Evolutionary conservation across 2,113 vertebrate species (phyloP), one percentile per base, ranked within the genome.

Genomic region (Beaufortia kweichowensis): DNA sequence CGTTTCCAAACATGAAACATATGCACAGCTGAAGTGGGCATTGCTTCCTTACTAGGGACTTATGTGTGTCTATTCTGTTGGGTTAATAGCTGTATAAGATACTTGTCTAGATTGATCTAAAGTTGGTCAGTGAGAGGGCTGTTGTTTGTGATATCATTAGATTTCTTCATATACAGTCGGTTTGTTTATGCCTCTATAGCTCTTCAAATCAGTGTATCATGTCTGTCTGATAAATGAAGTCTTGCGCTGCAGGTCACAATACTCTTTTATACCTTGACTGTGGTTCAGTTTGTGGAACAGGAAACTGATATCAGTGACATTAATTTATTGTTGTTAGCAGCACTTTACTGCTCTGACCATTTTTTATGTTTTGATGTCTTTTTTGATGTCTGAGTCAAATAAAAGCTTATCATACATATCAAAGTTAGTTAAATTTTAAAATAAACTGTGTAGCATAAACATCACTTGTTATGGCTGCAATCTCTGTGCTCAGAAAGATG

Each of bases 391-490:
- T 0, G 14, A 46, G 21, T 67, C 65, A 50, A 15, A 60, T 21
- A 15, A 46, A 50, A 21, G 6, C 26, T 6, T 35, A 24, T 28
- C 7, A 11, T 6, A 46, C 14, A 17, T 17, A 46, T n/a, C 19
- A 50, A 15, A 31, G 6, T 21, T n/a, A n/a, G 65, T 67, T 10
- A 19, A 6, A 3, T 6, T 31, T 53, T 48, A 11, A 68, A 21
- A 53, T 68, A 68, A 55, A 69, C 46, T 35, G n/a, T 53, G 19
- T 55, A 69, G 66, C 46, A 35, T 15, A 68, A 41, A 31, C 17
- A 46, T 66, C 2, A 28, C 28, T 29, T 19, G 17, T 50, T 24
- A 67, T 29, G 48, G 64, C 23, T 63, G 61, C 39, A 41, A 19
- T 53, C 19, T 64, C 24, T 64, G 24, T 12, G 14, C 35, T 41